Evolutionary conservation across 2,797 vertebrate genomes (phyloP), one percentile per base, ranked within the genome.

Genomic region (Enteromius radiatus): DNA sequence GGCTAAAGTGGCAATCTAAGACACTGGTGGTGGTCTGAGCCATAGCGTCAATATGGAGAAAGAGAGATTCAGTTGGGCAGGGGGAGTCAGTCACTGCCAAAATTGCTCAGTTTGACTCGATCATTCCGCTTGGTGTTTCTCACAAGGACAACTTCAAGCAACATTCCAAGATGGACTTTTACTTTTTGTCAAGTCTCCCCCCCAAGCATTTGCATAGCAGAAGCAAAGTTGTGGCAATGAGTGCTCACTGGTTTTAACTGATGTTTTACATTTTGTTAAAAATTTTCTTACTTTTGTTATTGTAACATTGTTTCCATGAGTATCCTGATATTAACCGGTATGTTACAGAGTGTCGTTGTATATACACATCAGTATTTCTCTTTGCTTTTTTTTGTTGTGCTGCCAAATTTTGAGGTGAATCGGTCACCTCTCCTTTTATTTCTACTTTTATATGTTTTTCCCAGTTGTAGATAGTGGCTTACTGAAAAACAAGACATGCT

Each of bases 1-100:
- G 84, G 94, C 96, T 76, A 99, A 98, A 95, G 95, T 98, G 0
- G 93, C 92, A 52, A 96, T 96, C 93, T 98, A 93, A 96, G 88
- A 85, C 17, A 26, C 76, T 43, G 41, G 67, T 97, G 68, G 95
- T 96, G 70, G 95, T 96, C 93, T 97, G 92, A 79, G 56, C 81
- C 65, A 61, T 63, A 69, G 69, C 71, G 43, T 76, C 80, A 76
- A 38, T 71, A 75, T 47, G 36, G 59, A 63, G 76, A 36, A 21
- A 82, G 68, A 82, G 75, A 65, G 83, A 82, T 87, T 82, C 69
- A 82, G 84, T 81, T 77, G 86, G 90, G 81, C 84, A 85, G 90
- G 88, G 84, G 84, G 84, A 85, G 89, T 92, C 92, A 82, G 90
- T 92, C 88, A 88, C 91, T 89, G 92, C 93, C 94, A 86, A 88